Conservation (phyloP, 2,888 invertebrate species). For the Psococerastis gibbosa region DNA sequence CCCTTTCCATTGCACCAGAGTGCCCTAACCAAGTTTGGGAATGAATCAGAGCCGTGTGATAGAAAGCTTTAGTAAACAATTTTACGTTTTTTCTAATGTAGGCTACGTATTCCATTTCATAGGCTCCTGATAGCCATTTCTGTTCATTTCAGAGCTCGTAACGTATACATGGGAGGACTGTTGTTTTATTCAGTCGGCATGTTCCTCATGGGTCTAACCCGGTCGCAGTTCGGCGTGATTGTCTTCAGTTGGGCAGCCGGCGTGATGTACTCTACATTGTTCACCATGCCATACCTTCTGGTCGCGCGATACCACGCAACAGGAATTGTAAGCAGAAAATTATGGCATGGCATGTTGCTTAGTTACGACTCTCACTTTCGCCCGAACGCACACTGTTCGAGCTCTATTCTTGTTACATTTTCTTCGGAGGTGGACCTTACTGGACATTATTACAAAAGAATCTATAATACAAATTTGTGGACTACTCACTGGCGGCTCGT, state of each 20-base stretch:
- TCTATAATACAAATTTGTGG: no score
- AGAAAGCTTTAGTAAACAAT: no score
- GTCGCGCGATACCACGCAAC: constrained; percentile 89
- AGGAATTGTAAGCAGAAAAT: constrained; percentile 47
- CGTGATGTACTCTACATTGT: constrained; percentile 91
- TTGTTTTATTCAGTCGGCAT: constrained; percentile 77
- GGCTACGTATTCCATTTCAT: no score
- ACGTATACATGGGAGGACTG: constrained; percentile 75
- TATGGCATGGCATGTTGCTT: neutral
- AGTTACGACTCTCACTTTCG: neutral
- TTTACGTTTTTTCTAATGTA: no score
- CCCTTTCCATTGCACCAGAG: no score
- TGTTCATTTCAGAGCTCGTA: constrained; percentile 55
- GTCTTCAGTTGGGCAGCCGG: constrained; percentile 87
- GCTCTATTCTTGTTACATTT: neutral
- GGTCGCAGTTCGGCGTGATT: constrained; percentile 60
- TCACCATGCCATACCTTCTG: constrained; percentile 90
- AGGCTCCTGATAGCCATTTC: no score
- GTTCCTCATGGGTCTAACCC: constrained; percentile 62
- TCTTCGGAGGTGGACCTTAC: neutral
- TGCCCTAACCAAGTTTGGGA: no score
- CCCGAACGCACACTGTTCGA: neutral
- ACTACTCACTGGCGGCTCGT: no score
- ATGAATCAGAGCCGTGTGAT: no score
- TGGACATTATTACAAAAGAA: no score